Conservation (phyloP, 1,140 invertebrate species). For the Aricia agestis region DNA sequence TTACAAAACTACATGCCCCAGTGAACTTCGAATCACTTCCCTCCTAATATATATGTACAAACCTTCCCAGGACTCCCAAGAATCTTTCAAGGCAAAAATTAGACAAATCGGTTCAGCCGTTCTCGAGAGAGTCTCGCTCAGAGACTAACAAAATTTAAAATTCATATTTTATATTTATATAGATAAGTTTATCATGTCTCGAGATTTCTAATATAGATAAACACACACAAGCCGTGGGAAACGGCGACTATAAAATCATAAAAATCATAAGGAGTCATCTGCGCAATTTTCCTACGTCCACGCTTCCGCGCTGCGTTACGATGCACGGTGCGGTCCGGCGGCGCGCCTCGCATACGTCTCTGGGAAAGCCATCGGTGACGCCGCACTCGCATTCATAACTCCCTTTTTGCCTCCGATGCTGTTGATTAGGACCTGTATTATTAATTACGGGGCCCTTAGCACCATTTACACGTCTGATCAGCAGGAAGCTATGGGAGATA, state of each 20-base stretch:
- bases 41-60: too few species aligned
- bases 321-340: neutral
- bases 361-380: constrained; percentile 9
- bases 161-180: too few species aligned
- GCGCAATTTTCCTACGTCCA: neutral
- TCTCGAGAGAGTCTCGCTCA: too few species aligned
- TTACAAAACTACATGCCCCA: too few species aligned
- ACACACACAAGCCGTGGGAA: constrained; percentile 33
- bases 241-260: neutral
- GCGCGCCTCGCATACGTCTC: constrained; percentile 1
- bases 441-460: constrained; percentile 5
- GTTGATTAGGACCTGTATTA: constrained; percentile 6
- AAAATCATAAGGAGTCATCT: constrained; percentile 17
- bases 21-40: too few species aligned
- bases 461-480: neutral
- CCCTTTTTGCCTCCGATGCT: neutral
- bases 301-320: neutral
- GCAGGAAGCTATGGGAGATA: neutral
- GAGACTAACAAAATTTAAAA: too few species aligned
- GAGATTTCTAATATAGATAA: too few species aligned
- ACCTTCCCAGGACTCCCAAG: too few species aligned
- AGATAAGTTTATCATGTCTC: too few species aligned
- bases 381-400: neutral
- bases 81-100: too few species aligned
- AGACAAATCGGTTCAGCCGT: too few species aligned